These are phyloP conservation scores for Mormyrops boulengeri DNA, from an alignment of 2,797 vertebrate species.

Conservation along the genomic window DNA sequence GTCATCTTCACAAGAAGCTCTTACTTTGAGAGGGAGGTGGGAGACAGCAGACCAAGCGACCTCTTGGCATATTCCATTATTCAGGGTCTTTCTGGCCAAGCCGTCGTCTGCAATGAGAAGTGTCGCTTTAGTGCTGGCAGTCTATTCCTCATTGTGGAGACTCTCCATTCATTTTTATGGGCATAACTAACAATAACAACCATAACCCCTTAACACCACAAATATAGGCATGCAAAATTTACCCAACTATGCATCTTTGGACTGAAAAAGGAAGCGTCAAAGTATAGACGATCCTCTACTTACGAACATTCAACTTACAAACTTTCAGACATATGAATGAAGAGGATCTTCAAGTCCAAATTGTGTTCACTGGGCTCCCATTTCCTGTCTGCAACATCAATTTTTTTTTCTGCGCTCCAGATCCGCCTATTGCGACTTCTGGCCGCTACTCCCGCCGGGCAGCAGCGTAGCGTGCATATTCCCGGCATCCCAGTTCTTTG, in stretches of 20 bases:
- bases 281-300: neutral
- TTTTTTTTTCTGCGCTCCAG: too few species aligned
- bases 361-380: too few species aligned
- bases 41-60: conserved; percentile 73
- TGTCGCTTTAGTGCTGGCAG: neutral
- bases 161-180: neutral
- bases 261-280: neutral
- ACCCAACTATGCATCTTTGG: neutral
- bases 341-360: too few species aligned
- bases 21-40: conserved; percentile 80
- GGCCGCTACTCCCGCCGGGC: too few species aligned
- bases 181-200: neutral
- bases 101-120: neutral
- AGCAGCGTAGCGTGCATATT: too few species aligned
- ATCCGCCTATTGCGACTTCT: too few species aligned
- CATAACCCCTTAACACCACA: neutral
- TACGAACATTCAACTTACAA: too few species aligned
- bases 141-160: neutral
- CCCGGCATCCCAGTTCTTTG: too few species aligned
- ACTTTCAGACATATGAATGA: too few species aligned
- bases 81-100: neutral
- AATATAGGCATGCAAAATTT: neutral
- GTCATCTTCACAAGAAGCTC: conserved; percentile 26
- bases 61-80: conserved; percentile 86
- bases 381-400: too few species aligned